Percentiles rank a stretch among this genome's conserved stretches.
These are phyloP conservation scores for Lepisosteus oculatus DNA, from an alignment of 2,113 vertebrate genomes.

Conservation along the genomic window DNA sequence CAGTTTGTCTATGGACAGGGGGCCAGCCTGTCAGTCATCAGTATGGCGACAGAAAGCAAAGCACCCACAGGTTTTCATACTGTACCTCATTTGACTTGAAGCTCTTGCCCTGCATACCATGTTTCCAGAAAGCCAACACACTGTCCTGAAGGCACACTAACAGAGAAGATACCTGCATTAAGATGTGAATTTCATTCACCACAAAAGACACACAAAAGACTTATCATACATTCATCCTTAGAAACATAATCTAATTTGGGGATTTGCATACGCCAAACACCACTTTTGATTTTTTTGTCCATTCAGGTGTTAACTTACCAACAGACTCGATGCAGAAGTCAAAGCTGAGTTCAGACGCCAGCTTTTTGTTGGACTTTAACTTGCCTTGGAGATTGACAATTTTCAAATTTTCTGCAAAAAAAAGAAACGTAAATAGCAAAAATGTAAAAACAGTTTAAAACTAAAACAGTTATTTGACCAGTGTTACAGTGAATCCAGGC, in stretches of 20 bases:
- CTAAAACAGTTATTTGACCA: too few relatives aligned
- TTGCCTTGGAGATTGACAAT: constrained; percentile 96
- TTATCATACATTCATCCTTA: neutral
- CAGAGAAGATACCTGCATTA: constrained; percentile 15
- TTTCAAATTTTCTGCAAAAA: constrained; percentile 86
- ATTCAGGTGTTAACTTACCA: constrained; percentile 67
- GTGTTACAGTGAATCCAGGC: too few relatives aligned
- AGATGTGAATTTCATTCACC: neutral
- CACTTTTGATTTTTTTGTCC: neutral
- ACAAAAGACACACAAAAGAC: neutral
- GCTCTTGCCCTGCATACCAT: constrained; percentile 98
- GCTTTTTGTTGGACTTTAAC: constrained; percentile 94
- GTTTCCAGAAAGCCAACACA: constrained; percentile 97
- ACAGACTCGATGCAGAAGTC: constrained; percentile 95
- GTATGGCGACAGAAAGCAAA: too few relatives aligned
- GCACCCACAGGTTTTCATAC: constrained; percentile 3
- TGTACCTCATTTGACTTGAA: constrained; percentile 95
- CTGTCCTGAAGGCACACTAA: constrained; percentile 97
- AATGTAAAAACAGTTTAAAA: too few relatives aligned
- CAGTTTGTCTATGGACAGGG: too few relatives aligned
- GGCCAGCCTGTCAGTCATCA: too few relatives aligned
- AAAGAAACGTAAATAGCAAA: constrained; percentile 22
- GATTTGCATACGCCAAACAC: too few relatives aligned
- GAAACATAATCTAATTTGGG: neutral
- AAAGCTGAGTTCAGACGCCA: constrained; percentile 96